These are phyloP conservation scores for Troilus luridus DNA, from an alignment of 2,888 invertebrate species.

Conservation along the genomic window DNA sequence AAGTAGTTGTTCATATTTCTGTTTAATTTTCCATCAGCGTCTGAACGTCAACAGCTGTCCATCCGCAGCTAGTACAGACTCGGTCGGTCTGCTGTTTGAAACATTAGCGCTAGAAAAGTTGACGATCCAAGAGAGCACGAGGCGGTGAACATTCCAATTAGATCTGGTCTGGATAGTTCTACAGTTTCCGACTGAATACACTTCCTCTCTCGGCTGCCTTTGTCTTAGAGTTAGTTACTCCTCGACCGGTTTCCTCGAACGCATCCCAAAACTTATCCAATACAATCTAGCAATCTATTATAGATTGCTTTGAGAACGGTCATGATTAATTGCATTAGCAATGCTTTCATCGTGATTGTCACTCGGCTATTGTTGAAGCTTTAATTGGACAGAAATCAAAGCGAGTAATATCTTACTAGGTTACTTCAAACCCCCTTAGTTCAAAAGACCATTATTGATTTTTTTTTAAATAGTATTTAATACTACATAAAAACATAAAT, in stretches of 20 bases:
- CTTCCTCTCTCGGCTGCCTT: not conserved
- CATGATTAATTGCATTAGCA: not conserved
- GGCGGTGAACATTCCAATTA: not conserved
- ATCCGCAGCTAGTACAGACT: not conserved
- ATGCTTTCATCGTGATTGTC: not conserved
- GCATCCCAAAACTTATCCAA: not conserved
- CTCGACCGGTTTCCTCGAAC: not conserved
- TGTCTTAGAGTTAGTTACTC: not conserved
- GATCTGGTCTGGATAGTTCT: not conserved
- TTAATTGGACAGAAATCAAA: no score
- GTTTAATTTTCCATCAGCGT: not conserved
- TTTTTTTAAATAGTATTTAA: no score
- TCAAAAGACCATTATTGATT: no score
- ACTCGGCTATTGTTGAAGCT: not conserved
- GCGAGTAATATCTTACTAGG: no score
- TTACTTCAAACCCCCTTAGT: no score
- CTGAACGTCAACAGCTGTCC: not conserved
- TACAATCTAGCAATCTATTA: not conserved
- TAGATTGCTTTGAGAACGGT: not conserved
- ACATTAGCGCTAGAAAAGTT: not conserved
- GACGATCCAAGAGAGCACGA: not conserved
- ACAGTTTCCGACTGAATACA: slow-evolving; percentile 8
- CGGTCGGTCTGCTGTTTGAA: not conserved
- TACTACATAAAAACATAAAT: no score
- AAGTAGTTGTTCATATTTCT: no score